Percentiles rank a stretch among this genome's conserved stretches.
phyloP scores from a whole-genome alignment of 2,888 invertebrate genomes.

The Dendrolimus houi region DNA sequence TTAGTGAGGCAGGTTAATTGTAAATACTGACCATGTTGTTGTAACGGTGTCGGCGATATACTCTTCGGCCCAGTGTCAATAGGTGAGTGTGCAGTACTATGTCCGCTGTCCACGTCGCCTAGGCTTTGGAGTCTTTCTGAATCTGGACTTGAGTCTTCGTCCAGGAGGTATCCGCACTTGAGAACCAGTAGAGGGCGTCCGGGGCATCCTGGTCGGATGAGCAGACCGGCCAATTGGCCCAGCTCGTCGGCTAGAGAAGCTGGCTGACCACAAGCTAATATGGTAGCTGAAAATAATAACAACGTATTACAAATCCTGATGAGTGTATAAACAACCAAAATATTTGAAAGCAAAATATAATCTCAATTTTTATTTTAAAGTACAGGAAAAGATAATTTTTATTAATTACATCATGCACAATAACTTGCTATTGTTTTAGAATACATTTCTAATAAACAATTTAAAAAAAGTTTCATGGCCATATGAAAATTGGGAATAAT shows the following conservation, averaged over 20 bases:
- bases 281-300: constrained; percentile 72
- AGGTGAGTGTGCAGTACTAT: constrained; percentile 94
- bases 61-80: constrained; percentile 89
- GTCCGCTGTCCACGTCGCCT: constrained; percentile 90
- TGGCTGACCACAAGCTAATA: constrained; percentile 78
- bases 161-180: constrained; percentile 84
- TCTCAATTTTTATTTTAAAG: too few relatives aligned
- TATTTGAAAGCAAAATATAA: too few relatives aligned
- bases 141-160: constrained; percentile 91
- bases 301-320: too few relatives aligned
- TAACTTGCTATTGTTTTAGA: too few relatives aligned
- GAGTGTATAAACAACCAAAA: too few relatives aligned
- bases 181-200: constrained; percentile 79
- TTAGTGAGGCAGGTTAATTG: too few relatives aligned
- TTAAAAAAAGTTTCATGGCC: too few relatives aligned
- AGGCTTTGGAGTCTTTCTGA: constrained; percentile 87
- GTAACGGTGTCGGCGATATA: constrained; percentile 83
- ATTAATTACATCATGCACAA: too few relatives aligned
- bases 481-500: too few relatives aligned
- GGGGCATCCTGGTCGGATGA: constrained; percentile 53
- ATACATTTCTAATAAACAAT: too few relatives aligned
- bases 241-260: constrained; percentile 83
- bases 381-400: too few relatives aligned
- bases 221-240: constrained; percentile 59
- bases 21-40: constrained; percentile 55